These are phyloP conservation scores for Drosophila glabriapex DNA, from an alignment of 2,888 invertebrate genomes.

Conservation along the genomic window DNA sequence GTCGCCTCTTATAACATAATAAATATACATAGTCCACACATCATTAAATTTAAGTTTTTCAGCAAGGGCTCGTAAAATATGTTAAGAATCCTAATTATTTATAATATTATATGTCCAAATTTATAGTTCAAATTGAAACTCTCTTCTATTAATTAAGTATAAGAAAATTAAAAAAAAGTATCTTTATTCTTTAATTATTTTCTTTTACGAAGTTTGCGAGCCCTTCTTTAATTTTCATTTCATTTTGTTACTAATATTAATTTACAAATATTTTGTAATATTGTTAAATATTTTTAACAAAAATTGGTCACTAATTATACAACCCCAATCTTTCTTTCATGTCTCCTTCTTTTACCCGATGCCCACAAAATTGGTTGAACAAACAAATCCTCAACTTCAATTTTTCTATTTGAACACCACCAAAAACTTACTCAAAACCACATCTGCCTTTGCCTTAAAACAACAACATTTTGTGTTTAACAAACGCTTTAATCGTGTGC, in stretches of 20 bases:
- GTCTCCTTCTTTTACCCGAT: conserved; percentile 37
- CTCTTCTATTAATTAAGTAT: not conserved
- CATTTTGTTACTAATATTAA: conserved; percentile 21
- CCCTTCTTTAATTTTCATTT: not conserved
- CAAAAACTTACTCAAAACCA: conserved; percentile 9
- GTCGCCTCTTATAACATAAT: not conserved
- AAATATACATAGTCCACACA: not conserved
- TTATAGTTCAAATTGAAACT: not conserved
- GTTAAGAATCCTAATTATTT: not conserved
- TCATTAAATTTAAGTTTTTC: conserved; percentile 20
- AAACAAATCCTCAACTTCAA: not conserved
- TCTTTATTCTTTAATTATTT: not conserved
- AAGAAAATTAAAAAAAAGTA: not conserved
- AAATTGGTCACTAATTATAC: conserved; percentile 54
- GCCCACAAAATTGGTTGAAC: conserved; percentile 37
- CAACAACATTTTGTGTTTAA: conserved; percentile 39
- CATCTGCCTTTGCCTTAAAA: conserved; percentile 27
- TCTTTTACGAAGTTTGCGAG: conserved; percentile 9
- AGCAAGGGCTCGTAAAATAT: conserved; percentile 9
- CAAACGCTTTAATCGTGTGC: conserved; percentile 13
- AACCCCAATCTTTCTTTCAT: conserved; percentile 45
- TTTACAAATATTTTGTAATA: conserved; percentile 2
- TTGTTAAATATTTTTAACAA: conserved; percentile 6
- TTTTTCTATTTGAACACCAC: conserved; percentile 28
- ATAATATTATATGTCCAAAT: not conserved